Percentiles rank a stretch among this genome's conserved stretches.
Evolutionary conservation across 2,797 vertebrate species (phyloP).

Genomic region (Rhinella marina): DNA sequence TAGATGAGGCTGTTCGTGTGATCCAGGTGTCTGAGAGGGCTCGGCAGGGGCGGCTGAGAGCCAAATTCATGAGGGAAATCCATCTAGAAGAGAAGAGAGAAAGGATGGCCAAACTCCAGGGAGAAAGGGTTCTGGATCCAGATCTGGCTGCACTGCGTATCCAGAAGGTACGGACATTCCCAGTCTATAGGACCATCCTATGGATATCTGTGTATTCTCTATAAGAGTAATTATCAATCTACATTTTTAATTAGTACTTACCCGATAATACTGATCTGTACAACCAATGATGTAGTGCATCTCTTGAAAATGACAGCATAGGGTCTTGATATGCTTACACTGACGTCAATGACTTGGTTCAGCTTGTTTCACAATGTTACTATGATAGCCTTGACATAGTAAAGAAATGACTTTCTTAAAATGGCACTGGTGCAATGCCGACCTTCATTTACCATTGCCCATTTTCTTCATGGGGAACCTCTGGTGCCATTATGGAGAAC

Average conservation of each 20-base stretch:
- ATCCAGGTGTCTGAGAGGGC: conserved; percentile 83
- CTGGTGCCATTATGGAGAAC: too few species aligned
- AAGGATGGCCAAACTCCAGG: conserved; percentile 47
- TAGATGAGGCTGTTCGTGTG: conserved; percentile 73
- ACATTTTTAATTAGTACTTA: neutral
- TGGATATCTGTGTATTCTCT: neutral
- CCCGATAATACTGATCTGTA: neutral
- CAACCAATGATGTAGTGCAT: neutral
- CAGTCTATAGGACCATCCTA: neutral
- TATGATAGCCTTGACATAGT: neutral
- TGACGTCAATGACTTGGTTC: neutral
- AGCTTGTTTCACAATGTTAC: neutral
- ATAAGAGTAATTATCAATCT: neutral
- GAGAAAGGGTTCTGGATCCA: neutral
- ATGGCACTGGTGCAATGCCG: too few species aligned
- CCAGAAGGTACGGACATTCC: conserved; percentile 76
- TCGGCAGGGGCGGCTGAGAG: conserved; percentile 79
- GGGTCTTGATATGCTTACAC: neutral
- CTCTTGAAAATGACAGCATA: neutral
- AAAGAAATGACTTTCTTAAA: too few species aligned
- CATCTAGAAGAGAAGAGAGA: conserved; percentile 72
- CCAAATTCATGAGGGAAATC: conserved; percentile 78
- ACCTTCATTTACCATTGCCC: too few species aligned
- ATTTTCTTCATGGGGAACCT: too few species aligned
- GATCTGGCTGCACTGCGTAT: conserved; percentile 74